Percentiles rank a stretch among this genome's conserved stretches.
Evolutionary conservation across 2,113 vertebrate species (phyloP).

Genomic region (Parotia lawesii): DNA sequence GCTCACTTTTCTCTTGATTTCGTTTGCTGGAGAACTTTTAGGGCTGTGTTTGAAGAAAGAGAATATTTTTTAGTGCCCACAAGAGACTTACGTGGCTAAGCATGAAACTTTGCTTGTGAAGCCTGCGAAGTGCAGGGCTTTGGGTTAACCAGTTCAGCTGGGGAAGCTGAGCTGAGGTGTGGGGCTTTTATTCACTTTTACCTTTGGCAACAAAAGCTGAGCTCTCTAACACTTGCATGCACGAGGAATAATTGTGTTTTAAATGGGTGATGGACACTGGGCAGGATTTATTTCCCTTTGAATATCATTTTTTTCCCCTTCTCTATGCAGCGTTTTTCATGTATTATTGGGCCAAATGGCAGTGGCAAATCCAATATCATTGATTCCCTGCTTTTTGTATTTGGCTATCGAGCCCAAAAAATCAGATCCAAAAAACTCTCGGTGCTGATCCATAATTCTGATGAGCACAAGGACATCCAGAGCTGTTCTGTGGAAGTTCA

Average conservation of each 20-base stretch:
- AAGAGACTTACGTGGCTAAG: constrained; percentile 38
- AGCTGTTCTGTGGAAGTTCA: constrained; percentile 96
- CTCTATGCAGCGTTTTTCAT: constrained; percentile 88
- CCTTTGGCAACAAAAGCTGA: not conserved
- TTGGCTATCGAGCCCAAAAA: constrained; percentile 97
- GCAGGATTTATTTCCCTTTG: not conserved
- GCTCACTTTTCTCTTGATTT: not conserved
- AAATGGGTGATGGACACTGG: not conserved
- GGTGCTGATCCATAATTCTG: constrained; percentile 95
- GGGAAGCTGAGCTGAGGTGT: constrained; percentile 6
- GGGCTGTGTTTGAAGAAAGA: constrained; percentile 8
- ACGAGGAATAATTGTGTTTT: not conserved
- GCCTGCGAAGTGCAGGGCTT: not conserved
- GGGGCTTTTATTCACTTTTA: not conserved
- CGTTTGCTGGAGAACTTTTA: constrained; percentile 16
- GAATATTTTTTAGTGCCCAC: constrained; percentile 32
- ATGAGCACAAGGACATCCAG: constrained; percentile 85
- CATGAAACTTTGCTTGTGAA: not conserved
- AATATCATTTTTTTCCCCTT: not conserved
- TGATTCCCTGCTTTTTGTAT: constrained; percentile 98
- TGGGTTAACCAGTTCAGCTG: not conserved
- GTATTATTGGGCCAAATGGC: constrained; percentile 97
- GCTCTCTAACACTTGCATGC: not conserved
- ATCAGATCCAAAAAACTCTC: constrained; percentile 97
- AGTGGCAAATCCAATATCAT: constrained; percentile 99